Percentiles rank a stretch among this genome's conserved stretches.
Evolutionary conservation across 1,140 invertebrate genomes (phyloP).

Genomic region (Penaeus chinensis): DNA sequence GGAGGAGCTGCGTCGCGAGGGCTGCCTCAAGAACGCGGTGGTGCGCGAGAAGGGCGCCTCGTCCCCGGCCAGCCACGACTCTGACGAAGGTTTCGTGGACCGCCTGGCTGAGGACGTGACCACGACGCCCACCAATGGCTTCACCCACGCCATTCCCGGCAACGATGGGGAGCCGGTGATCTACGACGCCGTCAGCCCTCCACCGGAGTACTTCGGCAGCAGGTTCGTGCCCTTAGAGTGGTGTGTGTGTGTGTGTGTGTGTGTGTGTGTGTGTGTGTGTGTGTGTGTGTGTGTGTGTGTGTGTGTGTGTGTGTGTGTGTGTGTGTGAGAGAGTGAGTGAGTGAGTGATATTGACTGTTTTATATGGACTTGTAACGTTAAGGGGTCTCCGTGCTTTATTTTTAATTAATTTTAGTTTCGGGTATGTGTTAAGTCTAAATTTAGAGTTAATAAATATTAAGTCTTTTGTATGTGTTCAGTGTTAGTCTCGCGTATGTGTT

Average conservation of each 20-base stretch:
- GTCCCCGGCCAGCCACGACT: conserved; percentile 57
- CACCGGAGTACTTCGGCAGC: conserved; percentile 38
- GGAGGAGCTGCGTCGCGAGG: conserved; percentile 68
- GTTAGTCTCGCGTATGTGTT: no score
- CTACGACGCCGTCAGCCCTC: conserved; percentile 61
- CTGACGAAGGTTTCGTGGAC: conserved; percentile 63
- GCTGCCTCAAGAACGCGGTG: conserved; percentile 61
- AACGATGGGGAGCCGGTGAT: conserved; percentile 57
- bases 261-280: no score
- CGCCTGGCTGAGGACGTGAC: conserved; percentile 48
- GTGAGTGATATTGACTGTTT: no score
- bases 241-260: background rate
- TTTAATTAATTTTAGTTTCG: no score
- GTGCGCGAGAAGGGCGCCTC: conserved; percentile 57
- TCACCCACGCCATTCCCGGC: conserved; percentile 55
- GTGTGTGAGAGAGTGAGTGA: no score
- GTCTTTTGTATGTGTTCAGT: no score
- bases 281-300: background rate
- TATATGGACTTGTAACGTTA: no score
- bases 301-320: background rate
- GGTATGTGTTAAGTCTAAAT: no score
- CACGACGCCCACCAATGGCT: conserved; percentile 21
- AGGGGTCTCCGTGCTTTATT: no score
- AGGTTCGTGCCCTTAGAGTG: conserved; percentile 30
- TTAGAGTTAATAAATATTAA: no score